phyloP scores from a whole-genome alignment of 2,797 vertebrate genomes.

The Anabacerthia variegaticeps region DNA sequence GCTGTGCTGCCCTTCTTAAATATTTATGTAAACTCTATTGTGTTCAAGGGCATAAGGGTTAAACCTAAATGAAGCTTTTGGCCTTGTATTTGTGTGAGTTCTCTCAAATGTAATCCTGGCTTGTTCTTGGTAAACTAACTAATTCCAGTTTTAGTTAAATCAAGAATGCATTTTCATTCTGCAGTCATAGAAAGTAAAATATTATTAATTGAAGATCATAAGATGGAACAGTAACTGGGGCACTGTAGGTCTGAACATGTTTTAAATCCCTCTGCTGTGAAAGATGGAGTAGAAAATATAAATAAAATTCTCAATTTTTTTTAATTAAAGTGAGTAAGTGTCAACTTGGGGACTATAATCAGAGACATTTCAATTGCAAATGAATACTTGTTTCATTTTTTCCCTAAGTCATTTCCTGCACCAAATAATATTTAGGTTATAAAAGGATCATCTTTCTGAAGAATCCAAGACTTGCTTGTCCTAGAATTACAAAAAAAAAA shows the following conservation, averaged over 20 bases:
- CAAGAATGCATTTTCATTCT: background rate
- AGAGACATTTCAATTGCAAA: background rate
- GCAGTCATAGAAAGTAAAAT: background rate
- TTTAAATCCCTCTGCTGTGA: constrained; percentile 11
- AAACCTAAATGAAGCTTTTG: background rate
- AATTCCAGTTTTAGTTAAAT: constrained; percentile 1
- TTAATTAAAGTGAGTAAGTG: background rate
- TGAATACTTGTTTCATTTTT: background rate
- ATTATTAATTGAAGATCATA: background rate
- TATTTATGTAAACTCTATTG: constrained; percentile 40
- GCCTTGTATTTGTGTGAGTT: background rate
- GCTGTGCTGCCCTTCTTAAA: background rate
- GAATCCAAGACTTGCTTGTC: background rate
- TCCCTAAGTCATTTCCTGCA: background rate
- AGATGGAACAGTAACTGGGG: background rate
- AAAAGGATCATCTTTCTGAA: background rate
- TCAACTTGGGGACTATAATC: background rate
- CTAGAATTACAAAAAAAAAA: background rate
- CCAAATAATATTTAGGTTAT: background rate
- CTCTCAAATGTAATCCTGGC: background rate
- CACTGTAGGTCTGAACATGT: background rate
- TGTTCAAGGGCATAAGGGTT: constrained; percentile 4
- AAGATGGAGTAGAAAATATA: background rate
- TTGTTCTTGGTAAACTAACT: background rate
- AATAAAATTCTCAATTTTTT: background rate